A percentile compares a stretch with the other conserved stretches of the same genome.
Evolutionary conservation across 2,888 invertebrate genomes (phyloP).

Genomic region (Orchesella flavescens): DNA sequence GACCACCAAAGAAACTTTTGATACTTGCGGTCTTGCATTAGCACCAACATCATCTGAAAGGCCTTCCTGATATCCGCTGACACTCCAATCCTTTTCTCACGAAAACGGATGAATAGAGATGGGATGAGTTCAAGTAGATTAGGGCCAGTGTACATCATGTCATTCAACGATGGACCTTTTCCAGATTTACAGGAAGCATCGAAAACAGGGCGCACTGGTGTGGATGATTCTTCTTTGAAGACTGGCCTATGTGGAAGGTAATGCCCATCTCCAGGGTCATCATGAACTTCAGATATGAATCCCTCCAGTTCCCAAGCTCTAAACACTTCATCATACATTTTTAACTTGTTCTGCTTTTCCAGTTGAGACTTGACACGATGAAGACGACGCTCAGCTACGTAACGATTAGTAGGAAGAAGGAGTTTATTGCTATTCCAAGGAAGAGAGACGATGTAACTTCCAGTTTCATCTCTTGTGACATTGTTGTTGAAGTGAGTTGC

Average conservation of each 20-base stretch:
- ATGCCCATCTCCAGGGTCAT: neutral
- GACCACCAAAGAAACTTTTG: conserved; percentile 60
- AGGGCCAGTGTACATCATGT: neutral
- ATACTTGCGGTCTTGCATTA: conserved; percentile 27
- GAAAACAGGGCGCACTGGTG: conserved; percentile 13
- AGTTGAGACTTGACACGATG: too few relatives aligned
- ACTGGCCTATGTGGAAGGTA: neutral
- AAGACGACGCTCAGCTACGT: neutral
- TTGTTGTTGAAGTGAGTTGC: neutral
- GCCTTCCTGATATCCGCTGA: conserved; percentile 63
- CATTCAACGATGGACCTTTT: neutral
- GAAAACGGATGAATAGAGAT: neutral
- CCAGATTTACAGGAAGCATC: conserved; percentile 6
- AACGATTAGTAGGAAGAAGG: neutral
- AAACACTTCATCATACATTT: neutral
- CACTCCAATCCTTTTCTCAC: conserved; percentile 55
- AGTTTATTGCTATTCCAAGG: neutral
- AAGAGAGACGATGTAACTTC: neutral
- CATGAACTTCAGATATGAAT: neutral
- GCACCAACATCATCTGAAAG: conserved; percentile 34
- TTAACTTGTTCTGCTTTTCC: neutral
- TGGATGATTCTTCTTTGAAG: neutral
- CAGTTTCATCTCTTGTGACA: neutral
- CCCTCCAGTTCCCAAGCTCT: neutral
- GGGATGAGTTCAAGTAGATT: conserved; percentile 2